Conservation (phyloP, 1,140 invertebrate species). For the Prorops nasuta region DNA sequence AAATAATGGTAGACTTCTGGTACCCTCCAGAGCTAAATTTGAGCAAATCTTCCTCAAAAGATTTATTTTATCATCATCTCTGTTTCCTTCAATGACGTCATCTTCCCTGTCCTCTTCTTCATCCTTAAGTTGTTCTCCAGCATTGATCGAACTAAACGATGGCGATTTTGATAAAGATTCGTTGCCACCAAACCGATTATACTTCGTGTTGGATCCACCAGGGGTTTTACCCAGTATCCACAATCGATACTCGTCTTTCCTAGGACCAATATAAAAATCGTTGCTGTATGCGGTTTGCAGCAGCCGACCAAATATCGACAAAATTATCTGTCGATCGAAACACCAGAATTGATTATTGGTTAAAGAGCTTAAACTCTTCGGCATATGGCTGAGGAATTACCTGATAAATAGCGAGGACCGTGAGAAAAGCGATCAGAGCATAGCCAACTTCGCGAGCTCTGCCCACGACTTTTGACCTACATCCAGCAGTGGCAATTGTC, state of each 20-base stretch:
- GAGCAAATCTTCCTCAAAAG: slow-evolving; percentile 8
- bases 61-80: neutral
- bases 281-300: slow-evolving; percentile 19
- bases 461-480: slow-evolving; percentile 8
- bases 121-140: too few species aligned
- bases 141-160: too few species aligned
- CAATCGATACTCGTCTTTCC: slow-evolving; percentile 1
- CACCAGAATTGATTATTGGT: too few species aligned
- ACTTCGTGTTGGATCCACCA: too few species aligned
- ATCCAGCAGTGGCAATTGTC: slow-evolving; percentile 16
- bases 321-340: slow-evolving; percentile 16
- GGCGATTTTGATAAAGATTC: too few species aligned
- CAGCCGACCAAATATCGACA: slow-evolving; percentile 18
- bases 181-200: too few species aligned
- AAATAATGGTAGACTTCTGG: too few species aligned
- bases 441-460: neutral
- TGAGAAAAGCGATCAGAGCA: slow-evolving; percentile 8
- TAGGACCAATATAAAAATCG: slow-evolving; percentile 5
- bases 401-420: slow-evolving; percentile 19
- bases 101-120: neutral
- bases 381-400: neutral
- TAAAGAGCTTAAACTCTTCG: neutral
- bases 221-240: slow-evolving; percentile 16
- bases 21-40: too few species aligned
- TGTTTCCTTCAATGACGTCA: neutral